Conservation (phyloP, 2,888 invertebrate species). For the Drosophila koepferae region DNA sequence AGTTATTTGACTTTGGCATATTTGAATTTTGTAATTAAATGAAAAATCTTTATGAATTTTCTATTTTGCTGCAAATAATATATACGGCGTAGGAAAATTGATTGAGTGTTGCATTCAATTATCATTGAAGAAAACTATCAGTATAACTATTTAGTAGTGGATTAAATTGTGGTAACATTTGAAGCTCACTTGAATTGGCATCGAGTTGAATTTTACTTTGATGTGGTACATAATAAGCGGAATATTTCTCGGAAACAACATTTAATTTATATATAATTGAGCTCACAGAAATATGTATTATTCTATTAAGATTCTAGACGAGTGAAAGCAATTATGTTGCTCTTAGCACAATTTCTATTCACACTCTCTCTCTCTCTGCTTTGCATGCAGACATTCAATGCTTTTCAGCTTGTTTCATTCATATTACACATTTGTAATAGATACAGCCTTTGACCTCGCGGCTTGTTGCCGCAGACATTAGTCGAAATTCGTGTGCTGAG, state of each 20-base stretch:
- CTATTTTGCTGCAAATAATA: not conserved
- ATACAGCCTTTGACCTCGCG: slow-evolving; percentile 8
- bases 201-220: not conserved
- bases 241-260: not conserved
- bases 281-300: not conserved
- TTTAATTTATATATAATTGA: not conserved
- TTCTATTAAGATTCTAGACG: not conserved
- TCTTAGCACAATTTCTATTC: not conserved
- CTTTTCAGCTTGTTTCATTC: not conserved
- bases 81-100: not conserved
- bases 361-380: too few relatives aligned
- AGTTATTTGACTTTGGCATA: not conserved
- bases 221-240: not conserved
- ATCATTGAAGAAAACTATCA: not conserved
- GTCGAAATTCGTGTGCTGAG: slow-evolving; percentile 27
- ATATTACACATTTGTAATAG: slow-evolving; percentile 7
- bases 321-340: not conserved
- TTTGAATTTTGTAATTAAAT: not conserved
- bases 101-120: not conserved
- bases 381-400: not conserved
- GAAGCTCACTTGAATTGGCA: not conserved
- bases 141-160: too few relatives aligned
- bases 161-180: too few relatives aligned
- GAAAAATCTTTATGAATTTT: not conserved
- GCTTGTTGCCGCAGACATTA: slow-evolving; percentile 22